These are phyloP conservation scores for Sinohyriopsis cumingii DNA, from an alignment of 2,888 invertebrate genomes.

Conservation along the genomic window DNA sequence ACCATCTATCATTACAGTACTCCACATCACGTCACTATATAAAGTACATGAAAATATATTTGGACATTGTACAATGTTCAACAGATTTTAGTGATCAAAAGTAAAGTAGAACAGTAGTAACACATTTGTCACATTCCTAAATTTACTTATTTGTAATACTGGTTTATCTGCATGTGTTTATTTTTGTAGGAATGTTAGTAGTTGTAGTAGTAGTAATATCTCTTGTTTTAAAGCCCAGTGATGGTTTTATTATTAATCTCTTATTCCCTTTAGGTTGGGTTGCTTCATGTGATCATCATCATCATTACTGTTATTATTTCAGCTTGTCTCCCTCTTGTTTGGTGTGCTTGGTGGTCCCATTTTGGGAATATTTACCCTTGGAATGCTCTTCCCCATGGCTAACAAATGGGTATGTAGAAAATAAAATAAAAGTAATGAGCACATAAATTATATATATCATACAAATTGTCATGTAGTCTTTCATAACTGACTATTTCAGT, in stretches of 20 bases:
- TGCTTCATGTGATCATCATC: background rate
- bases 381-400: constrained; percentile 74
- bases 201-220: no score
- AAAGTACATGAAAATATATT: no score
- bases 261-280: background rate
- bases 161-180: background rate
- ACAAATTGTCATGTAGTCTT: no score
- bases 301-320: constrained; percentile 74
- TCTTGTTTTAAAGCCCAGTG: no score
- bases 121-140: constrained; percentile 1
- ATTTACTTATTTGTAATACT: constrained; percentile 4
- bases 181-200: background rate
- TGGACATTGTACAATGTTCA: no score
- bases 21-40: no score
- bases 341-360: constrained; percentile 68
- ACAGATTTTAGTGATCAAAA: background rate
- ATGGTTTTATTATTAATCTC: background rate
- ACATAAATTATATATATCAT: no score
- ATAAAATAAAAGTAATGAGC: background rate
- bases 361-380: constrained; percentile 65
- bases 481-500: no score
- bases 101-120: background rate
- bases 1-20: no score
- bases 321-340: constrained; percentile 73
- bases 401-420: constrained; percentile 58